A percentile compares a stretch with the other conserved stretches of the same genome.
Evolutionary conservation across 92 coral and sea anemone species (phyloP).

Genomic region (Blastomussa wellsi): DNA sequence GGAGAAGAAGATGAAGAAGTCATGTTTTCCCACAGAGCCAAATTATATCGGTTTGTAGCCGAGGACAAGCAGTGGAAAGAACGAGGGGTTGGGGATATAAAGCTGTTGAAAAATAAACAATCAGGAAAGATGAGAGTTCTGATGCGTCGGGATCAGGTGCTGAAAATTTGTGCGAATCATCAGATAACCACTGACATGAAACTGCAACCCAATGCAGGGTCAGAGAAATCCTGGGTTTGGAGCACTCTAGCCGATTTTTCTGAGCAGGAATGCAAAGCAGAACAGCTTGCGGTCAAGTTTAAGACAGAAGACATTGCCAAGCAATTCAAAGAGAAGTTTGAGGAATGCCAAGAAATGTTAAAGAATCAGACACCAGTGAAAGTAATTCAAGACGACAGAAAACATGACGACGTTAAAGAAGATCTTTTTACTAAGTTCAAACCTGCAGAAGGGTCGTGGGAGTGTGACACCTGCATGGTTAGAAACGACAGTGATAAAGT

Average conservation of each 20-base stretch:
- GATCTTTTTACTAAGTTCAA: conserved; percentile 19
- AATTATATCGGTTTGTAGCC: conserved; percentile 78
- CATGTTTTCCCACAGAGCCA: conserved; percentile 79
- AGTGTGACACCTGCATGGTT: conserved; percentile 55
- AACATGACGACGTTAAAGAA: not conserved
- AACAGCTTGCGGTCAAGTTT: conserved; percentile 86
- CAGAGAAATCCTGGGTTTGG: conserved; percentile 95
- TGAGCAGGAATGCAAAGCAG: conserved; percentile 81
- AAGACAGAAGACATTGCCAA: conserved; percentile 68
- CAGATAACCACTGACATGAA: conserved; percentile 85
- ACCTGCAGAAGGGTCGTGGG: conserved; percentile 27
- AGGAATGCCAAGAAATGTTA: conserved; percentile 62
- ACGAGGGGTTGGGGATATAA: conserved; percentile 92
- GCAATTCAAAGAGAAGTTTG: conserved; percentile 87
- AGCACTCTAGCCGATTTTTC: conserved; percentile 84
- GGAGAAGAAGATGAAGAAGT: conserved; percentile 93
- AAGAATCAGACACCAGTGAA: conserved; percentile 16
- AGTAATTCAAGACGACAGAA: not conserved
- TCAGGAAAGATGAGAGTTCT: conserved; percentile 79
- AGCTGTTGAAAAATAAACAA: conserved; percentile 66
- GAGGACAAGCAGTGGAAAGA: conserved; percentile 88
- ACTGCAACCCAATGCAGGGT: conserved; percentile 74
- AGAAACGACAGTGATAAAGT: conserved; percentile 38
- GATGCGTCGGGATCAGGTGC: conserved; percentile 88
- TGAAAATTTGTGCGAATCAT: conserved; percentile 96